Percentiles rank a stretch among this genome's conserved stretches.
phyloP scores from a whole-genome alignment of 2,888 invertebrate species.

The Nycteola revayana region DNA sequence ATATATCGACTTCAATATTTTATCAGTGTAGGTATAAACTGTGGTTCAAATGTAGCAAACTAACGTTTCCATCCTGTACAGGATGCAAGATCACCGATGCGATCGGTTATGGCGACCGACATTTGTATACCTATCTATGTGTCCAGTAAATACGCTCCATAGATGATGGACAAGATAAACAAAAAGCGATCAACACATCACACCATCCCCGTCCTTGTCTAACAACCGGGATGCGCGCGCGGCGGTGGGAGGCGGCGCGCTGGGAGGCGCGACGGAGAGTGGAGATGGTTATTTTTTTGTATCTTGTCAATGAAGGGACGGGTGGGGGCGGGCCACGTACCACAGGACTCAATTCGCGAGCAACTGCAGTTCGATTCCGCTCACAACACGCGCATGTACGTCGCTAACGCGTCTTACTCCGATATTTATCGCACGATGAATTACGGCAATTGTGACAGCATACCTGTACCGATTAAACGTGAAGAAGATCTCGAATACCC shows the following conservation, averaged over 20 bases:
- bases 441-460: constrained; percentile 64
- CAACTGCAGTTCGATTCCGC: constrained; percentile 56
- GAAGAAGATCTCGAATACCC: constrained; percentile 61
- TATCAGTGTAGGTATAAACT: too few species aligned
- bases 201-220: constrained; percentile 53
- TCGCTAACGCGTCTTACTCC: constrained; percentile 24
- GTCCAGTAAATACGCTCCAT: constrained; percentile 56
- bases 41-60: too few species aligned
- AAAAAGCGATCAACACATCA: constrained; percentile 54
- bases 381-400: constrained; percentile 49
- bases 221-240: constrained; percentile 26
- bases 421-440: constrained; percentile 52
- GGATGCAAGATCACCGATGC: constrained; percentile 66
- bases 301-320: constrained; percentile 79
- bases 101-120: constrained; percentile 63
- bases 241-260: constrained; percentile 60
- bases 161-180: constrained; percentile 78
- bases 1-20: too few species aligned
- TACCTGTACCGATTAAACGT: constrained; percentile 64
- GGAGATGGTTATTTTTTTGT: constrained; percentile 76
- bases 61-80: constrained; percentile 42
- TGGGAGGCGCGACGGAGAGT: constrained; percentile 54
- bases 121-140: constrained; percentile 46
- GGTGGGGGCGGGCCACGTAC: constrained; percentile 63
- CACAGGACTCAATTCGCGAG: constrained; percentile 57